Conservation (phyloP, 2,113 vertebrate genomes). For the Carassius gibelio region DNA sequence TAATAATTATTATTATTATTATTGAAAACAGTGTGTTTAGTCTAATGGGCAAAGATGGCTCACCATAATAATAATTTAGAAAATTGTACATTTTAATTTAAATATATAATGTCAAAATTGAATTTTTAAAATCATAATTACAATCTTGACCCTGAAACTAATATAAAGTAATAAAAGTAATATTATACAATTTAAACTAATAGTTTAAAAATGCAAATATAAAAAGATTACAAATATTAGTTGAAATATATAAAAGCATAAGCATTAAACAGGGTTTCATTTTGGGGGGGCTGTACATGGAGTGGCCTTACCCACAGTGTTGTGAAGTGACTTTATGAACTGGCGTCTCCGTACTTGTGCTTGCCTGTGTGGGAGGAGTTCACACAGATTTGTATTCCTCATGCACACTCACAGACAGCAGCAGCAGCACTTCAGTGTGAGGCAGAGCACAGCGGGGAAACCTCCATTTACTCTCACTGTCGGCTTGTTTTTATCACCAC, state of each 20-base stretch:
- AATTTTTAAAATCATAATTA: too few relatives aligned
- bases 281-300: not conserved
- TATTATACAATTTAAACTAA: too few relatives aligned
- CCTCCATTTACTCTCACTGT: slow-evolving; percentile 15
- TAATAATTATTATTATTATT: not conserved
- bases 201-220: not conserved
- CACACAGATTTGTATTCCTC: slow-evolving; percentile 41
- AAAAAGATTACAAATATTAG: too few relatives aligned
- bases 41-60: too few relatives aligned
- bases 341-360: not conserved
- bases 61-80: too few relatives aligned
- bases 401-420: slow-evolving; percentile 22
- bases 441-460: slow-evolving; percentile 21
- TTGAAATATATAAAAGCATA: not conserved
- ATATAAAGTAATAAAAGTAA: too few relatives aligned
- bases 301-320: not conserved
- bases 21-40: not conserved
- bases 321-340: slow-evolving; percentile 19
- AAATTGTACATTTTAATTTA: too few relatives aligned
- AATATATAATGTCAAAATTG: too few relatives aligned
- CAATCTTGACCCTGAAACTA: too few relatives aligned
- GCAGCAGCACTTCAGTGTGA: slow-evolving; percentile 20
- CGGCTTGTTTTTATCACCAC: slow-evolving; percentile 25
- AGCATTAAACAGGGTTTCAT: not conserved
- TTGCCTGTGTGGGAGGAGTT: slow-evolving; percentile 39